phyloP scores from a whole-genome alignment of 2,113 vertebrate species.

The Acrocephalus arundinaceus region DNA sequence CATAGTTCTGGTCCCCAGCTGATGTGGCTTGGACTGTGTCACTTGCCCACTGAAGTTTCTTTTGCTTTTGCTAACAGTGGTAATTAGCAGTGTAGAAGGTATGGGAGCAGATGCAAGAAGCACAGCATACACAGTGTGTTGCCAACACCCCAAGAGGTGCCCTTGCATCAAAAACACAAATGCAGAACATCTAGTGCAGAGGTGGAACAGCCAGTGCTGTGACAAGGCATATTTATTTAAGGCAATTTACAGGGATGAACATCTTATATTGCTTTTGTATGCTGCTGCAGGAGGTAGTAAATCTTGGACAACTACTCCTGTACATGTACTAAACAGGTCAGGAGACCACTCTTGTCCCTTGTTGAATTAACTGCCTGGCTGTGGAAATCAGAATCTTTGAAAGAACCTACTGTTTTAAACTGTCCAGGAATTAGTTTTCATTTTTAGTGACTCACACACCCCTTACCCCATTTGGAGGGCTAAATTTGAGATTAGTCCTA shows the following conservation, averaged over 20 bases:
- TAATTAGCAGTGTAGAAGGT: background rate
- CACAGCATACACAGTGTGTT: fast-evolving
- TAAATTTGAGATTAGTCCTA: background rate
- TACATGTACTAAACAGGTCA: background rate
- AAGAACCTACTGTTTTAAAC: background rate
- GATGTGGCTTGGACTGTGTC: background rate
- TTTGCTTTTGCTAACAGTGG: background rate
- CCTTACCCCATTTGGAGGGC: background rate
- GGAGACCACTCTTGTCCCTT: background rate
- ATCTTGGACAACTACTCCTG: background rate
- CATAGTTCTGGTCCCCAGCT: background rate
- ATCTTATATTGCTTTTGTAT: background rate
- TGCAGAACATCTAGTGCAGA: background rate
- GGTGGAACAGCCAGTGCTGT: background rate
- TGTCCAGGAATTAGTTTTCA: background rate
- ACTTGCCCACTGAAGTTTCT: background rate
- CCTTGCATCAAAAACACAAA: background rate
- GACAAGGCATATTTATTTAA: background rate
- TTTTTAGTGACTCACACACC: background rate
- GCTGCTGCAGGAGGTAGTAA: background rate
- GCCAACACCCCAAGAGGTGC: background rate
- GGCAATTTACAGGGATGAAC: background rate
- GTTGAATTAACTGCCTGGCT: background rate
- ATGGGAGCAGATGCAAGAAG: background rate
- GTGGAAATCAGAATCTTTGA: background rate